Evolutionary conservation across 2,888 invertebrate species (phyloP).

Genomic region (Brachyopa scutellaris): DNA sequence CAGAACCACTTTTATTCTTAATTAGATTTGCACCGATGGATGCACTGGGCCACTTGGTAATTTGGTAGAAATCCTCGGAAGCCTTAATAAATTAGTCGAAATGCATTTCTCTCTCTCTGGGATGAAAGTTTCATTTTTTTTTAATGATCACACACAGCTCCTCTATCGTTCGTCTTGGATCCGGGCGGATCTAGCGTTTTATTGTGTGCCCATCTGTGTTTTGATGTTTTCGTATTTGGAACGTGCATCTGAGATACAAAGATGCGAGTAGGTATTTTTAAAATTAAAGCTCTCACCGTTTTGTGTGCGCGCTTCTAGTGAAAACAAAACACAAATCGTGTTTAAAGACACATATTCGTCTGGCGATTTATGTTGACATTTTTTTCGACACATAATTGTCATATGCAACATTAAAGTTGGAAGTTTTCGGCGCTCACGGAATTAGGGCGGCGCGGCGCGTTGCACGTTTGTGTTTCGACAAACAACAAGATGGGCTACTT

Average conservation of each 20-base stretch:
- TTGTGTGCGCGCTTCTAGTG: not conserved
- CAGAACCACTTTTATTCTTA: constrained; percentile 9
- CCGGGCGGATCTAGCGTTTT: constrained; percentile 52
- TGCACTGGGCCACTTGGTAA: constrained; percentile 34
- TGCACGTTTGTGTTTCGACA: constrained; percentile 12
- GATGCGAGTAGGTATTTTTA: too few relatives aligned
- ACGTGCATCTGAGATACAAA: not conserved
- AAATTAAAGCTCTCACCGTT: constrained; percentile 54
- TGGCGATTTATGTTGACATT: constrained; percentile 61
- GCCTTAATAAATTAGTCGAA: constrained; percentile 58
- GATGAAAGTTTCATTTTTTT: constrained; percentile 63
- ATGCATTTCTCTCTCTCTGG: constrained; percentile 61
- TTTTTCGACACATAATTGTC: constrained; percentile 63
- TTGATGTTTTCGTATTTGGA: constrained; percentile 40
- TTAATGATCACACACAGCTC: constrained; percentile 64
- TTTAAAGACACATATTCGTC: constrained; percentile 34
- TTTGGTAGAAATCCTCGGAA: constrained; percentile 54
- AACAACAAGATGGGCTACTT: constrained; percentile 5
- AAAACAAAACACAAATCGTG: constrained; percentile 4
- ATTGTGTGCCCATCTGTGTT: constrained; percentile 67
- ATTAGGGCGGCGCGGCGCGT: not conserved
- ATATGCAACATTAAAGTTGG: constrained; percentile 54
- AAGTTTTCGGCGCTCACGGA: constrained; percentile 2
- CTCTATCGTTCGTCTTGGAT: constrained; percentile 37
- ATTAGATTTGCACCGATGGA: constrained; percentile 58